Percentiles rank a stretch among this genome's conserved stretches.
Evolutionary conservation across 2,113 vertebrate species (phyloP).

Genomic region (Emberiza fucata): DNA sequence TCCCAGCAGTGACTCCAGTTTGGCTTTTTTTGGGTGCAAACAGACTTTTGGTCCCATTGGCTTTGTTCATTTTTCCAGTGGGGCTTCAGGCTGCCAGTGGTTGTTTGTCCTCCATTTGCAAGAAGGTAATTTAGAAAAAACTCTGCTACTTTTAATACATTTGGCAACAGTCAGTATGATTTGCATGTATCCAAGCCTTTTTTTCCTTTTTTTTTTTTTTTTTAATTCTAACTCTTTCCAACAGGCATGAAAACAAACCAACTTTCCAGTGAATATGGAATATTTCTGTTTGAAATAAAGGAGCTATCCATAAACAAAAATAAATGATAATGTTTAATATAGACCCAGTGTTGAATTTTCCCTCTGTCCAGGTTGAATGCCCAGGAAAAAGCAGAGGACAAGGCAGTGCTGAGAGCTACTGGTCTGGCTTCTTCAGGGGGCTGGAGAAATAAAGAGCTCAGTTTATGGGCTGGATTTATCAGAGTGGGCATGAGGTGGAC

Average conservation of each 20-base stretch:
- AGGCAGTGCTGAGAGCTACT: not conserved
- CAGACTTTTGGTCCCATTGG: not conserved
- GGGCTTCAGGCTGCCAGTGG: not conserved
- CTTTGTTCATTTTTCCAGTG: not conserved
- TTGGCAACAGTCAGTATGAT: constrained; percentile 29
- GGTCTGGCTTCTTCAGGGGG: not conserved
- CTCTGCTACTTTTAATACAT: constrained; percentile 1
- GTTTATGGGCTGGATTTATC: not conserved
- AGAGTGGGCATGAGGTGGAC: not conserved
- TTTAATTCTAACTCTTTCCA: constrained; percentile 13
- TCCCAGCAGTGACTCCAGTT: not conserved
- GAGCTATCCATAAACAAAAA: constrained; percentile 9
- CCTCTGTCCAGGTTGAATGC: not conserved
- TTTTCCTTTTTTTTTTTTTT: not conserved
- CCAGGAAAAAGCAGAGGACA: not conserved
- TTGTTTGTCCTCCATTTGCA: not conserved
- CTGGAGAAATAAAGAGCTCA: not conserved
- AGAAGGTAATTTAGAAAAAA: constrained; percentile 12
- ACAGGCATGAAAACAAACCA: constrained; percentile 9
- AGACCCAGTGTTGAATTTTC: not conserved
- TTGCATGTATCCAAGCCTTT: constrained; percentile 58
- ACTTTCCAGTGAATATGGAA: not conserved
- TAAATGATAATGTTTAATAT: constrained; percentile 24
- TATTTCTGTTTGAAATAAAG: constrained; percentile 49
- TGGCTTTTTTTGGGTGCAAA: not conserved